Evolutionary conservation across 2,113 vertebrate species (phyloP), one percentile per base, ranked within the genome.

Genomic region (Actenoides lindsayi): DNA sequence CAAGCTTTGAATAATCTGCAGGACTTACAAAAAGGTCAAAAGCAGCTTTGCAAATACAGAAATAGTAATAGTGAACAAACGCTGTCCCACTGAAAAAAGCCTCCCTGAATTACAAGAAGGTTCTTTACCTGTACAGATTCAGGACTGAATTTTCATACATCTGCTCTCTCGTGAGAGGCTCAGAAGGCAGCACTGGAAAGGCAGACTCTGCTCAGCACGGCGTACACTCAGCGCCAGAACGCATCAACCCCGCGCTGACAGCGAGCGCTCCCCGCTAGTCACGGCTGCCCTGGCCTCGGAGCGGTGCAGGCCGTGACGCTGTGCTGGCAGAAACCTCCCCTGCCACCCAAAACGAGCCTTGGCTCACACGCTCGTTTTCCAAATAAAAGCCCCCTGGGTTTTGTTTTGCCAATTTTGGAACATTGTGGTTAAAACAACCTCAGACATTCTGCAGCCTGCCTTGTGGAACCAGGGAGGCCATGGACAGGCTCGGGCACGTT

Each of bases 401-500:
- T 50, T 60, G 25, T 54, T 48, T 23, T 76, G 39, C 25, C 2
- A 1, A 10, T 33, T 54, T 68, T 73, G 53, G 37, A 89, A 76
- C 13, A 15, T 1, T 13, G 54, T 13, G 14, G 67, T 62, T 24
- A 60, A 77, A 63, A 13, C 25, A 19, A 6, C 30, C 31, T 64
- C 39, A 46, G 51, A 17, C 10, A 27, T 25, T 16, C 21, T 20
- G 12, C 31, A 18, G 24, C 3, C 59, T 18, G 16, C 5, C 12
- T 7, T 19, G 12, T 2, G 10, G 77, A 67, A 27, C 15, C 18
- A 15, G 28, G 28, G 48, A 85, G 21, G 62, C 33, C 31, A 10
- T 1, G 5, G 20, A 17, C 2, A 57, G 56, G 87, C 30, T 82
- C 6, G 0, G 0, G 11, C 48, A 24, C 1, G 16, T 8, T 7